Conservation (phyloP, 2,888 invertebrate species). For the Tryphoninae sp. region DNA sequence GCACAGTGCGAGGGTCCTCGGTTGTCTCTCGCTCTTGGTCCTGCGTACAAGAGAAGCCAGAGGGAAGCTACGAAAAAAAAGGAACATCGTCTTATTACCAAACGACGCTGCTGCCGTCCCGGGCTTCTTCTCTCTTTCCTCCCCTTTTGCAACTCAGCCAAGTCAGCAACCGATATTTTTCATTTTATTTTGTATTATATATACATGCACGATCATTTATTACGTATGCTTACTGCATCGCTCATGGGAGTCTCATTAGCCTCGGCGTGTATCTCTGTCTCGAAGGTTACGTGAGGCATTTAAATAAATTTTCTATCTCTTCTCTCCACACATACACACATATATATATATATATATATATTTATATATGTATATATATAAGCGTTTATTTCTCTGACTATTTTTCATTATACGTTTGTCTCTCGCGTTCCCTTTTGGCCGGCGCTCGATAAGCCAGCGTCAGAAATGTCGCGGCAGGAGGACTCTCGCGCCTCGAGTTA, state of each 20-base stretch:
- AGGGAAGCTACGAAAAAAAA: slow-evolving; percentile 3
- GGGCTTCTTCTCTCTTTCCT: not conserved
- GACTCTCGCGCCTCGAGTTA: slow-evolving; percentile 22
- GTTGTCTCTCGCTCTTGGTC: not conserved
- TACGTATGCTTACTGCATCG: slow-evolving; percentile 60
- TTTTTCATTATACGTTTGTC: slow-evolving; percentile 12
- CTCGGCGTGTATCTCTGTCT: slow-evolving; percentile 55
- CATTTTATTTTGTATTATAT: slow-evolving; percentile 52
- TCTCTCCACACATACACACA: not conserved
- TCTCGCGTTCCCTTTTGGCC: slow-evolving; percentile 21
- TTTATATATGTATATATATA: slow-evolving; percentile 18
- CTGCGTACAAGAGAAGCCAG: not conserved
- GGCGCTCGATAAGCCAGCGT: slow-evolving; percentile 28
- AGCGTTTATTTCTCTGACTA: slow-evolving; percentile 12
- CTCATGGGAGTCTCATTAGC: slow-evolving; percentile 61
- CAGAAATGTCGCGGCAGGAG: slow-evolving; percentile 27
- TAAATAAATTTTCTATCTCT: slow-evolving; percentile 54
- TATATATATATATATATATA: slow-evolving; percentile 14
- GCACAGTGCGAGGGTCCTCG: not conserved
- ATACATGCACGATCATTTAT: slow-evolving; percentile 55
- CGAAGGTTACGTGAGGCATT: slow-evolving; percentile 59
- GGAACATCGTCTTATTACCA: slow-evolving; percentile 45
- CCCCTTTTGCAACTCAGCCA: slow-evolving; percentile 28
- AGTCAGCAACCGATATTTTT: slow-evolving; percentile 19
- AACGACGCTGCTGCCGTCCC: slow-evolving; percentile 29